Conservation (phyloP, 2,888 invertebrate species). For the Drosophila dives region DNA sequence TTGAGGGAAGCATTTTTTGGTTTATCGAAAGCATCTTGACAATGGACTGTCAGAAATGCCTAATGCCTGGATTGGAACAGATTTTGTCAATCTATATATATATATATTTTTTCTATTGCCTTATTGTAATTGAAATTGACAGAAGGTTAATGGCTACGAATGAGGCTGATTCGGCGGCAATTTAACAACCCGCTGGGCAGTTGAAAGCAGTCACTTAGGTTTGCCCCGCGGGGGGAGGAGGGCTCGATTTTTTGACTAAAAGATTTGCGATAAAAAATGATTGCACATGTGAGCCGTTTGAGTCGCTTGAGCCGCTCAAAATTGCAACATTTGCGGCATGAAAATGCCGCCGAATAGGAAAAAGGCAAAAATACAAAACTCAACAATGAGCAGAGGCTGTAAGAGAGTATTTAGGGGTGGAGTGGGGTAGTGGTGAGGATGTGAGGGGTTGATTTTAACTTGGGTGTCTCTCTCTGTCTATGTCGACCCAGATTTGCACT, state of each 20-base stretch:
- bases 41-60: conserved; percentile 27
- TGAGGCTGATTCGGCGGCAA: conserved; percentile 57
- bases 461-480: conserved; percentile 3
- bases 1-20: background rate
- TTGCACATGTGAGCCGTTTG: conserved; percentile 76
- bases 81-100: conserved; percentile 54
- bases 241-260: conserved; percentile 4
- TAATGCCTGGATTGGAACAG: conserved; percentile 66
- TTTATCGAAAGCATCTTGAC: conserved; percentile 47
- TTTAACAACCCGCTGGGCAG: conserved; percentile 75
- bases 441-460: conserved; percentile 9
- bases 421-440: background rate
- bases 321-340: conserved; percentile 81
- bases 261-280: conserved; percentile 80
- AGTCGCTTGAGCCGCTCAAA: conserved; percentile 57
- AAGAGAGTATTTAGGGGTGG: background rate
- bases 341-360: conserved; percentile 52
- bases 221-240: background rate
- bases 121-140: conserved; percentile 76
- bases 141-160: conserved; percentile 79
- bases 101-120: conserved; percentile 34
- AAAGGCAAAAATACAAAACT: conserved; percentile 53
- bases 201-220: conserved; percentile 56
- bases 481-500: conserved; percentile 73
- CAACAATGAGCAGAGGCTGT: conserved; percentile 39